These are phyloP conservation scores for Odobenus rosmarus DNA, from an alignment of 2,113 vertebrate species.

Conservation along the genomic window DNA sequence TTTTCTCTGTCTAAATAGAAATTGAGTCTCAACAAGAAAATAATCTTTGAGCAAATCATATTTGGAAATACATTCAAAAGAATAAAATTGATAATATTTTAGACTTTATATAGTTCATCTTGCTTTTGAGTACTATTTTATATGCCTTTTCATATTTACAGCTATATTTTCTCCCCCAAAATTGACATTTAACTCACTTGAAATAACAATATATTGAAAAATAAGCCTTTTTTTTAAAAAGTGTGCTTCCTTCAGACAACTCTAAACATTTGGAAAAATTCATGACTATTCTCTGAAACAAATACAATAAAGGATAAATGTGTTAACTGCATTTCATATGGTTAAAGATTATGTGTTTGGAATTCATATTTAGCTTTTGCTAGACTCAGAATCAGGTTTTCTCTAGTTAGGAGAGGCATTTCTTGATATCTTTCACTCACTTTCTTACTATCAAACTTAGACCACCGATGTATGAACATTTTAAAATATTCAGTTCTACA, in stretches of 20 bases:
- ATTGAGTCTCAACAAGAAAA: slow-evolving; percentile 80
- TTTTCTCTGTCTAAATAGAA: slow-evolving; percentile 63
- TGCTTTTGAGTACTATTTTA: slow-evolving; percentile 62
- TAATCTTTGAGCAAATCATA: slow-evolving; percentile 74
- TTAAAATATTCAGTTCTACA: not conserved
- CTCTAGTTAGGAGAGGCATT: not conserved
- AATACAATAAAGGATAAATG: slow-evolving; percentile 83
- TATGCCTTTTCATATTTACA: slow-evolving; percentile 77
- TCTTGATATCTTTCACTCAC: not conserved
- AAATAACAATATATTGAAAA: slow-evolving; percentile 81
- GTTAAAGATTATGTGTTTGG: slow-evolving; percentile 8
- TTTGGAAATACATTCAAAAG: slow-evolving; percentile 83
- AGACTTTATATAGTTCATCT: slow-evolving; percentile 49
- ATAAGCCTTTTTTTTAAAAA: slow-evolving; percentile 78
- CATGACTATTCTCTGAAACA: slow-evolving; percentile 80
- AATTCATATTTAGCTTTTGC: slow-evolving; percentile 24
- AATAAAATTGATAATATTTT: slow-evolving; percentile 76
- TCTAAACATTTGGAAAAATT: slow-evolving; percentile 84
- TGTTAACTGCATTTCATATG: slow-evolving; percentile 71
- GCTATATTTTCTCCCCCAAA: slow-evolving; percentile 71
- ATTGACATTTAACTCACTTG: slow-evolving; percentile 83
- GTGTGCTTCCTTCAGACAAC: slow-evolving; percentile 79
- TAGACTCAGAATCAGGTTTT: not conserved
- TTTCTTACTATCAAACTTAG: not conserved
- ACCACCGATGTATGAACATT: no score